Base-by-base conservation (phyloP, 2,113 vertebrate species). In the Cryptoleucopteryx plumbea region DNA sequence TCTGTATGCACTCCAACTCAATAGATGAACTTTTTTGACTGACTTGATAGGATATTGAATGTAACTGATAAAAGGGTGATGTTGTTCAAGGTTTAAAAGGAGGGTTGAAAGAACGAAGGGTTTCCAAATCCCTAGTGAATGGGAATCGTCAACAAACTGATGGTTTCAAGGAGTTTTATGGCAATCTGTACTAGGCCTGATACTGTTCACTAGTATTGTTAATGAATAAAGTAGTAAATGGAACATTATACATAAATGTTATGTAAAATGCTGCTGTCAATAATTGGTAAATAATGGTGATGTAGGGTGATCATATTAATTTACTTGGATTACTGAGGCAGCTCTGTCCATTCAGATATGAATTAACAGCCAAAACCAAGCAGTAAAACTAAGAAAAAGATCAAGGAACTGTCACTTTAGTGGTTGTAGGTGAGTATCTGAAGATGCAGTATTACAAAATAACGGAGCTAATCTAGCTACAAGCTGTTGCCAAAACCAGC, bases 401-500 rank as follows among this genome's bases (percentile, higher is more conserved):
- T 61, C 5, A 53, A 86, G 63, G 18, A 90, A 14, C 32, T 68
- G 22, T 65, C 5, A 25, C 16, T 62, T 58, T 71, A 59, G 40
- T 85, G 38, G 21, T n/a, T 22, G 22, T 67, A 59, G 86, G 55
- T 71, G 32, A 71, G 21, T 79, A 52, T 63, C 43, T 89, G 66
- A 89, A 78, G 52, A 56, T 47, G 43, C 27, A 40, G 14, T 61
- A 13, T 71, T 59, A 9, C 7, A 21, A n/a, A 84, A 6, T 63
- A 86, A 47, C 16, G 13, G 65, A 92, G 72, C 32, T 91, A 40
- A 43, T 86, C n/a, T 67, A 52, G 34, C 26, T 72, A 7, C 45
- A 40, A 59, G 32, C 38, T 43, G 43, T 84, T 95, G 73, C 91
- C 84, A 93, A 65, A 94, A 56, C 36, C 48, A 94, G 52, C 36